A percentile compares a stretch with the other conserved stretches of the same genome.
Evolutionary conservation across 2,888 invertebrate species (phyloP).

Genomic region (Ganaspis brasiliensis): DNA sequence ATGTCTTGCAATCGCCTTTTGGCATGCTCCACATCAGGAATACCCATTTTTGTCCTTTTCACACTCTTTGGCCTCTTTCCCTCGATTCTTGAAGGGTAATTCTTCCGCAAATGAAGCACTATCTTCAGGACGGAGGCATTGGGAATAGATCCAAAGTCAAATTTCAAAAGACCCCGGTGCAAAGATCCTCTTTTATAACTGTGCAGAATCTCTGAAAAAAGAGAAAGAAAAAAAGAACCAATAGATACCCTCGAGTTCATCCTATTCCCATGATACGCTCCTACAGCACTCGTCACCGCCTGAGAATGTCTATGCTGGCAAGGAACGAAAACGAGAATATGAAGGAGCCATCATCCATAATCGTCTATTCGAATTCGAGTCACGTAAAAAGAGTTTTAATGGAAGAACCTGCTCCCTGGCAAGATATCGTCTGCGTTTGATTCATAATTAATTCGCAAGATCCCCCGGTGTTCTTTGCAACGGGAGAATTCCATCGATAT

Average conservation of each 20-base stretch:
- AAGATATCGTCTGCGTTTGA: constrained; percentile 33
- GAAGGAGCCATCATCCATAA: constrained; percentile 37
- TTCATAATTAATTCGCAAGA: constrained; percentile 41
- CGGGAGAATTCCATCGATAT: constrained; percentile 11
- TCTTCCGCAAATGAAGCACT: constrained; percentile 25
- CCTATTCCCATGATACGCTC: neutral
- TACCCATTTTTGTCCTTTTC: constrained; percentile 65
- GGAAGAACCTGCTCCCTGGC: constrained; percentile 31
- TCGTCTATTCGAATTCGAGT: constrained; percentile 33
- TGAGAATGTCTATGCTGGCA: constrained; percentile 28
- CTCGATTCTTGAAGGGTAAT: neutral
- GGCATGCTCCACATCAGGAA: constrained; percentile 73
- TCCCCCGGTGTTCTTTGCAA: neutral
- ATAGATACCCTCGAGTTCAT: constrained; percentile 7
- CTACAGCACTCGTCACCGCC: constrained; percentile 56
- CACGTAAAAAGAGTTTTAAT: constrained; percentile 43
- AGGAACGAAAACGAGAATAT: constrained; percentile 38
- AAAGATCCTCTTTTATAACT: constrained; percentile 45
- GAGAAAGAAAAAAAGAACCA: too few species aligned
- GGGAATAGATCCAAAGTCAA: constrained; percentile 47
- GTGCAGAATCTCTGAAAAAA: constrained; percentile 37
- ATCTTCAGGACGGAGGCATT: constrained; percentile 56
- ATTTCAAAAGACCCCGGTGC: constrained; percentile 28
- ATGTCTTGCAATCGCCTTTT: constrained; percentile 73
- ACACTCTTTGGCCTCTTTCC: neutral